phyloP scores from a whole-genome alignment of 2,113 vertebrate genomes.

The Phasianus colchicus region DNA sequence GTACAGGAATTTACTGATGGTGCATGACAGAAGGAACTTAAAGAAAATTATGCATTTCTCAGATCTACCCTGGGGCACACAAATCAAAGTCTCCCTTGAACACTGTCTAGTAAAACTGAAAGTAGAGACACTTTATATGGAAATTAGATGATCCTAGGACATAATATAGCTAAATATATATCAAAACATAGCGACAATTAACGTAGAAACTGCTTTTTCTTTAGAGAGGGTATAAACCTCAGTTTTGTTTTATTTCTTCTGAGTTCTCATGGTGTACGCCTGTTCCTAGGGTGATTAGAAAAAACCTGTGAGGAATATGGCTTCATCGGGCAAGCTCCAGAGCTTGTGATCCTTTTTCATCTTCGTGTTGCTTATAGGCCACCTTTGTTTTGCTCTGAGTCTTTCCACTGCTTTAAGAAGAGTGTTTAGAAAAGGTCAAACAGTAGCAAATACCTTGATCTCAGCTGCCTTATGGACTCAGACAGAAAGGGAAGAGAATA shows the following conservation, averaged over 20 bases:
- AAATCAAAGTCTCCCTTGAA: slow-evolving; percentile 80
- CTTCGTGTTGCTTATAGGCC: background rate
- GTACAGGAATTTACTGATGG: slow-evolving; percentile 68
- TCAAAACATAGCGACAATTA: slow-evolving; percentile 71
- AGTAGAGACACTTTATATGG: slow-evolving; percentile 80
- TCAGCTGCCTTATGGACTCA: background rate
- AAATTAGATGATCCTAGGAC: slow-evolving; percentile 77
- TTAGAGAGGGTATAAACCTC: background rate
- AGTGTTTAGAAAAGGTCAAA: slow-evolving; percentile 34
- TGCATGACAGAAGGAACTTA: slow-evolving; percentile 72
- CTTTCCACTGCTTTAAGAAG: slow-evolving; percentile 2
- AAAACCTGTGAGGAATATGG: background rate
- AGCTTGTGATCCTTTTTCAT: background rate
- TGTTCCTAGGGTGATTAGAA: slow-evolving; percentile 20
- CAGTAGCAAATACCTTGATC: slow-evolving; percentile 24
- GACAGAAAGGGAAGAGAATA: slow-evolving; percentile 1
- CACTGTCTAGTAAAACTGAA: slow-evolving; percentile 70
- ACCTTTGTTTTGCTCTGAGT: background rate
- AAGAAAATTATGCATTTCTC: slow-evolving; percentile 77
- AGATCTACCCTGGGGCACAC: slow-evolving; percentile 77
- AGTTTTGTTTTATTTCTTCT: slow-evolving; percentile 39
- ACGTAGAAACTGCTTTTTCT: slow-evolving; percentile 42
- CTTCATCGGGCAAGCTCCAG: background rate
- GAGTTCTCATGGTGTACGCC: background rate
- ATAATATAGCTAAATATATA: slow-evolving; percentile 69